phyloP scores from a whole-genome alignment of 2,797 vertebrate genomes.

The Sebastes oblongus region DNA sequence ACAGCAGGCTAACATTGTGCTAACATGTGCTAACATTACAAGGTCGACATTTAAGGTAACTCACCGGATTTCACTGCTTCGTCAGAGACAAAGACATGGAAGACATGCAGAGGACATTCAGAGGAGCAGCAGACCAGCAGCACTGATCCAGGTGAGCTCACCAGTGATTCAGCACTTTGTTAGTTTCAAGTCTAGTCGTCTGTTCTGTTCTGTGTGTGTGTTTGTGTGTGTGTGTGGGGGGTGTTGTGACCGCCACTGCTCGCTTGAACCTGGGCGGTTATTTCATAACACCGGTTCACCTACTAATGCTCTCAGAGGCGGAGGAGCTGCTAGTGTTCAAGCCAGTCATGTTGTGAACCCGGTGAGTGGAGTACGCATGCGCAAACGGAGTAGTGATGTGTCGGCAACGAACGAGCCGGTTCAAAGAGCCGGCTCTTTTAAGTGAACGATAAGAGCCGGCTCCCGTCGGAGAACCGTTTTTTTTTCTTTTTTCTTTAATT shows the following conservation, averaged over 20 bases:
- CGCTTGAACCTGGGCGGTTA: neutral
- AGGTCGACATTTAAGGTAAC: slow-evolving; percentile 14
- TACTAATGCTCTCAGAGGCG: neutral
- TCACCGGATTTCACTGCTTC: slow-evolving; percentile 42
- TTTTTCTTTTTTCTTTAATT: too few species aligned
- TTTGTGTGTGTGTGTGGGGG: neutral
- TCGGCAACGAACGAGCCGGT: accelerated
- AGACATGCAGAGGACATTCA: slow-evolving; percentile 12
- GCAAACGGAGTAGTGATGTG: neutral
- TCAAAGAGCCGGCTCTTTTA: too few species aligned
- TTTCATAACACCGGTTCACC: neutral
- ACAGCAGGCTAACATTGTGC: too few species aligned
- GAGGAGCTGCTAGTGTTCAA: neutral
- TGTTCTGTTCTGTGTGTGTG: too few species aligned
- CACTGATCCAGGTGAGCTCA: neutral
- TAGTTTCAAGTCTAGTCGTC: accelerated
- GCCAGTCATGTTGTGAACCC: slow-evolving; percentile 48
- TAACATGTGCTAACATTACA: neutral
- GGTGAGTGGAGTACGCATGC: slow-evolving; percentile 66
- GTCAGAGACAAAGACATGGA: slow-evolving; percentile 47
- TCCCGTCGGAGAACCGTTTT: too few species aligned
- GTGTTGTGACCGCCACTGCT: neutral
- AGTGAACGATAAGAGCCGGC: too few species aligned
- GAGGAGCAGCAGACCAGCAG: neutral
- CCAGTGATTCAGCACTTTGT: neutral